Evolutionary conservation across 2,888 invertebrate species (phyloP), one percentile per base, ranked within the genome.

Genomic region (Mythimna lalbum): DNA sequence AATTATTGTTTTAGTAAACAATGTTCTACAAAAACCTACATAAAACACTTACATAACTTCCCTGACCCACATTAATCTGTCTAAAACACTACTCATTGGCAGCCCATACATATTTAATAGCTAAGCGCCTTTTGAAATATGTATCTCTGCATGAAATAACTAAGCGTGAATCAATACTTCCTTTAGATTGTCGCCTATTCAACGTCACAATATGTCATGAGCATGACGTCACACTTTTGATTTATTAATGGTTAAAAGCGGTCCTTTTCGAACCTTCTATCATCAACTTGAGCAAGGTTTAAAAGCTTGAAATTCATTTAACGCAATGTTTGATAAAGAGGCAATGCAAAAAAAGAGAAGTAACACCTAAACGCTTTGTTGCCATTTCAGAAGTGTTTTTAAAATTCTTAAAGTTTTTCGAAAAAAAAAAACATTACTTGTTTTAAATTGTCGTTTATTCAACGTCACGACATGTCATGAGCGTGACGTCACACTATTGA

Each of bases 141-240:
- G 55, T 70, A 71, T 76, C 50, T 76, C n/a, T 66, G 65, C 39
- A 81, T 76, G 63, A 65, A 70, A 78, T 76, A 63, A 63, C 70
- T 80, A 76, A 43, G n/a, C 33, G 21, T 60, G 39, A 81, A 78
- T 78, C 78, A 70, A 78, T 78, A 81, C 71, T 81, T 63, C 77
- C 78, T 80, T 76, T 75, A 77, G 63, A 66, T 60, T 63, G 78
- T 70, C 70, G 77, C 50, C 70, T 80, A 65, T 65, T 62, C 53
- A 63, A 71, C 81, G 60, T 78, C 65, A 78, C 70, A 63, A 47
- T 56, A 80, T 81, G 78, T 70, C 53, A 69, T 50, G 53, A 68
- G 19, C 27, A 19, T 81, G 77, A 81, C 78, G 81, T 77, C 77
- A 76, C 49, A 53, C 49, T 78, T 36, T 76, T 77, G 77, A 81